Evolutionary conservation across 2,797 vertebrate genomes (phyloP).

Genomic region (Gymnoscopelus microlampas): DNA sequence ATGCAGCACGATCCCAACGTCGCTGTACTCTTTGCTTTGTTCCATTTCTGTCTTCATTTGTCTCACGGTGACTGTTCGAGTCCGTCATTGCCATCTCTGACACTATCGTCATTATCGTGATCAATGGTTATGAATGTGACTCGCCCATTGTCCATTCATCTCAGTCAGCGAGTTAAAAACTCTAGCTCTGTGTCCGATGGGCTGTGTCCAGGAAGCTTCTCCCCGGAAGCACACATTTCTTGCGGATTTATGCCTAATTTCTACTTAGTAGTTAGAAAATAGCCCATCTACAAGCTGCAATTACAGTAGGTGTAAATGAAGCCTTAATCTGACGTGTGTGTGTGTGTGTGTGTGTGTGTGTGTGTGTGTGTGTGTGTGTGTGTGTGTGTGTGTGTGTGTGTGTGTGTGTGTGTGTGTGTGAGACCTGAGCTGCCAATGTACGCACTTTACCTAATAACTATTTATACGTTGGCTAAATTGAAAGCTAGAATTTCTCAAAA

Average conservation of each 20-base stretch:
- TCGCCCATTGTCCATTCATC: slow-evolving; percentile 64
- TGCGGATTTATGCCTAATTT: slow-evolving; percentile 10
- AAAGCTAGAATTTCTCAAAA: slow-evolving; percentile 71
- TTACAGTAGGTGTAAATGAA: too few relatives aligned
- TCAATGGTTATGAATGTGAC: slow-evolving; percentile 81
- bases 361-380: too few relatives aligned
- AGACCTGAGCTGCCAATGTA: too few relatives aligned
- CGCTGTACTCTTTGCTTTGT: slow-evolving; percentile 44
- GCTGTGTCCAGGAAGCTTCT: slow-evolving; percentile 50
- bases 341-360: too few relatives aligned
- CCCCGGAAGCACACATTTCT: slow-evolving; percentile 22
- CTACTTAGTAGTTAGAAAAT: too few relatives aligned
- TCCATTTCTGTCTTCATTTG: slow-evolving; percentile 72
- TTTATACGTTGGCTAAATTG: slow-evolving; percentile 68
- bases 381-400: too few relatives aligned
- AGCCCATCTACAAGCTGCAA: too few relatives aligned
- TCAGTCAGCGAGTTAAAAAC: slow-evolving; percentile 69
- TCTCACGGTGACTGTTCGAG: slow-evolving; percentile 60
- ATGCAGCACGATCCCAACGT: slow-evolving; percentile 16
- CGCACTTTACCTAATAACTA: slow-evolving; percentile 61
- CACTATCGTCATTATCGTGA: slow-evolving; percentile 78
- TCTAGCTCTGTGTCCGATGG: slow-evolving; percentile 52
- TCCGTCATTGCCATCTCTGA: slow-evolving; percentile 77
- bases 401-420: too few relatives aligned
- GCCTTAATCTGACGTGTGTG: too few relatives aligned